These are phyloP conservation scores for Epistrophe eligans DNA, from an alignment of 2,888 invertebrate genomes.

Conservation along the genomic window DNA sequence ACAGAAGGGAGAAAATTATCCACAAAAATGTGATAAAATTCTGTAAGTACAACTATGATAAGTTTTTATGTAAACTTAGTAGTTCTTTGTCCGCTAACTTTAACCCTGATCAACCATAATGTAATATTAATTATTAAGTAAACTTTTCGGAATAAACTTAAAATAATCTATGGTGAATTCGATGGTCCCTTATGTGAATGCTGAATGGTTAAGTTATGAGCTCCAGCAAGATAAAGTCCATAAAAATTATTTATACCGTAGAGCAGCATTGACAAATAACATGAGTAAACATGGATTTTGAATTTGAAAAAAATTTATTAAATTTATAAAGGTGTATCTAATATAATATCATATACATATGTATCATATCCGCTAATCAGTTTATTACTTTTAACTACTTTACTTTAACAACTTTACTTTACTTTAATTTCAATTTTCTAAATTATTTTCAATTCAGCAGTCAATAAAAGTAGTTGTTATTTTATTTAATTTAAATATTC, in stretches of 20 bases:
- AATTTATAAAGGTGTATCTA: no score
- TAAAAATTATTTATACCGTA: neutral
- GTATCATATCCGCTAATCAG: no score
- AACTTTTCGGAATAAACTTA: neutral
- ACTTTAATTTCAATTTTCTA: no score
- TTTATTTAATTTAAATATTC: no score
- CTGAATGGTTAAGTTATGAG: neutral
- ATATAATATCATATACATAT: no score
- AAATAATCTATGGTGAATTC: neutral
- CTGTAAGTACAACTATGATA: neutral
- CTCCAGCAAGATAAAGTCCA: neutral
- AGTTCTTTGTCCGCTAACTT: neutral
- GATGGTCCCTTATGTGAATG: neutral
- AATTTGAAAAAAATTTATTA: no score
- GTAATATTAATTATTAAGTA: neutral
- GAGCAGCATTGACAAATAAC: no score
- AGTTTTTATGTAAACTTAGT: neutral
- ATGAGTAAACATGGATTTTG: no score
- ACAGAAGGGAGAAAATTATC: neutral
- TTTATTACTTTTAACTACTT: no score
- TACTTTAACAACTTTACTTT: no score
- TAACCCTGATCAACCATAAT: neutral
- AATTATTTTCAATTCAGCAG: no score
- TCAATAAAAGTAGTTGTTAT: no score
- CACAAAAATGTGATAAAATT: neutral